These are phyloP conservation scores for Solenodon paradoxus DNA, from an alignment of 2,113 vertebrate genomes.

Conservation along the genomic window DNA sequence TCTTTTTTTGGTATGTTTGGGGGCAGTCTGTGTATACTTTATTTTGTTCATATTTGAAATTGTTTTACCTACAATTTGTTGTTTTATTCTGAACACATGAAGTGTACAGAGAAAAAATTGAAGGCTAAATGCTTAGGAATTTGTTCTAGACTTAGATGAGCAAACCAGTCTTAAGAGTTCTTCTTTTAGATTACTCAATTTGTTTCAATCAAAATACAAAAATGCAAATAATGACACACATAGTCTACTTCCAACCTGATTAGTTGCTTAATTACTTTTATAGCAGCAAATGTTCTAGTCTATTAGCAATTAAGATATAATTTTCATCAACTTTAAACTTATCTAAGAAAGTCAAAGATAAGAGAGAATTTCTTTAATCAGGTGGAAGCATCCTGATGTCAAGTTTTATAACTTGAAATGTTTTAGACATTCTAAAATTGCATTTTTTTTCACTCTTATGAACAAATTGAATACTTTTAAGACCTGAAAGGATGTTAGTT, in stretches of 20 bases:
- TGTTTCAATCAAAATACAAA: not conserved
- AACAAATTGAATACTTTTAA: not conserved
- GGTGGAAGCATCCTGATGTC: not conserved
- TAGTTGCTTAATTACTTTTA: not conserved
- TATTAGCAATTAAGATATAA: constrained; percentile 3
- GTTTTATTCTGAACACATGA: not conserved
- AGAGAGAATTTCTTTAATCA: not conserved
- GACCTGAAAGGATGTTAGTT: not conserved
- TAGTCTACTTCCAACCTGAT: not conserved
- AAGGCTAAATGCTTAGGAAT: not conserved
- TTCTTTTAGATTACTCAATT: not conserved
- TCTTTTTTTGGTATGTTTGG: not conserved
- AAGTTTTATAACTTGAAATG: too few relatives aligned
- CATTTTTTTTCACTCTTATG: not conserved
- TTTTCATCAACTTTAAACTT: not conserved
- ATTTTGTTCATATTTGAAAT: not conserved
- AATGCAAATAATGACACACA: not conserved
- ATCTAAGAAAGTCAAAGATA: not conserved
- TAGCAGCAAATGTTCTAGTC: not conserved
- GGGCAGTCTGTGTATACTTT: not conserved
- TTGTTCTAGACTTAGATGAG: not conserved
- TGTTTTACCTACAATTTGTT: not conserved
- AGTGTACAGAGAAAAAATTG: not conserved
- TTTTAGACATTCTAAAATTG: not conserved
- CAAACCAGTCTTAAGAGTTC: not conserved